These are phyloP conservation scores for Pelodytes ibericus DNA, from an alignment of 2,797 vertebrate genomes.

Conservation along the genomic window DNA sequence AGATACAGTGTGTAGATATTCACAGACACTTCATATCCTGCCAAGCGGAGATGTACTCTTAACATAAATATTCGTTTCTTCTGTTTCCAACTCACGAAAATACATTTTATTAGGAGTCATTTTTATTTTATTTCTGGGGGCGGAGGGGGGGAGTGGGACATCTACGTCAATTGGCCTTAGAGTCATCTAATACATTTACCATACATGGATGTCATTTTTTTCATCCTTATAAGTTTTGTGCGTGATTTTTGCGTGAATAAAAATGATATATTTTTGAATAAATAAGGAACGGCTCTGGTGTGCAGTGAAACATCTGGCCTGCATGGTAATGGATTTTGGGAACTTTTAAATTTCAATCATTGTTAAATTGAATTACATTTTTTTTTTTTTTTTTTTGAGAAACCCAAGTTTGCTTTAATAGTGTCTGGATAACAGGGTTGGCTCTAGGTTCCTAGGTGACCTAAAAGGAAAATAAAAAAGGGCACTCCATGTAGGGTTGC, in stretches of 20 bases:
- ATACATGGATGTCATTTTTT: conserved; percentile 16
- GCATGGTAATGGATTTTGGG: conserved; percentile 47
- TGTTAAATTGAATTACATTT: no score
- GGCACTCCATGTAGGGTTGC: no score
- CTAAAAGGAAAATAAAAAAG: no score
- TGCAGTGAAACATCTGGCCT: conserved; percentile 67
- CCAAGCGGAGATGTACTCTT: conserved; percentile 22
- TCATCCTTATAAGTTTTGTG: conserved; percentile 18
- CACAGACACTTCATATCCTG: conserved; percentile 47
- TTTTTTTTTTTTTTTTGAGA: no score
- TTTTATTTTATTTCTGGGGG: neutral
- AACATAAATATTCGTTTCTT: conserved; percentile 41
- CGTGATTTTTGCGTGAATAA: conserved; percentile 7
- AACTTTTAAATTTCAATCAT: no score
- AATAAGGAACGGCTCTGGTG: conserved; percentile 53
- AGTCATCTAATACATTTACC: conserved; percentile 41
- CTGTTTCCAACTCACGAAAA: conserved; percentile 29
- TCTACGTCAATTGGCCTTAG: conserved; percentile 17
- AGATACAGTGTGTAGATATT: conserved; percentile 14
- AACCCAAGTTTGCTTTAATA: no score
- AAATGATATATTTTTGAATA: conserved; percentile 43
- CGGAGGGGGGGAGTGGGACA: neutral
- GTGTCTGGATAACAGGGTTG: no score
- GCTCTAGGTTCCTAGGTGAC: no score
- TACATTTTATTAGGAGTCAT: conserved; percentile 31